These are phyloP conservation scores for Andrena trimmerana DNA, from an alignment of 2,888 invertebrate species.

Conservation along the genomic window DNA sequence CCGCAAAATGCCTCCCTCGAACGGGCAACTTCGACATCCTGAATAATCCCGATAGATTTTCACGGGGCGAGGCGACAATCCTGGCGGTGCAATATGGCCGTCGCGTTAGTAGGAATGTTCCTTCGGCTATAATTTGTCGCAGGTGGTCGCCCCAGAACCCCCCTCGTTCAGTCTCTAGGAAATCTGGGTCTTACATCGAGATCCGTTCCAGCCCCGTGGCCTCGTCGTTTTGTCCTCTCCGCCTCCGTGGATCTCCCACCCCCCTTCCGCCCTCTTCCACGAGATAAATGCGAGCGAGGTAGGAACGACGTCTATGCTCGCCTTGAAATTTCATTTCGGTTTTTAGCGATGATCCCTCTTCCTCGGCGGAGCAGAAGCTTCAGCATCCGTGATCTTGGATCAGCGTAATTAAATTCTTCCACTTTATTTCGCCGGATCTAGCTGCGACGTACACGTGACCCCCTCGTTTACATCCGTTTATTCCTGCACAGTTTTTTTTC, in stretches of 20 bases:
- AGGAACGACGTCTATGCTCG: conserved; percentile 31
- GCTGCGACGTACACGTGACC: neutral
- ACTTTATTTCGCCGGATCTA: conserved; percentile 27
- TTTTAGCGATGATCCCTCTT: conserved; percentile 40
- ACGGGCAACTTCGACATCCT: conserved; percentile 9
- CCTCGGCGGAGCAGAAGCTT: neutral
- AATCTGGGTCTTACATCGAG: conserved; percentile 53
- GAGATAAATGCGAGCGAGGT: conserved; percentile 49
- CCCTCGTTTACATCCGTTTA: neutral
- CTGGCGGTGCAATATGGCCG: conserved; percentile 40
- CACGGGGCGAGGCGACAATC: conserved; percentile 34
- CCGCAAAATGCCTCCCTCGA: conserved; percentile 15
- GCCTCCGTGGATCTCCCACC: neutral
- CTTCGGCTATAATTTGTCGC: conserved; percentile 63
- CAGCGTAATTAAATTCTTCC: conserved; percentile 44
- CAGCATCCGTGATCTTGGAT: conserved; percentile 33
- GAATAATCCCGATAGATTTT: conserved; percentile 48
- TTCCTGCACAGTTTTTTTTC: neutral
- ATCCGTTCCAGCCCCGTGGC: conserved; percentile 45
- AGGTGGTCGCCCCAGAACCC: conserved; percentile 42
- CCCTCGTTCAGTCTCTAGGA: conserved; percentile 46
- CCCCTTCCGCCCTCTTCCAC: neutral
- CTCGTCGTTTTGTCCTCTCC: conserved; percentile 55
- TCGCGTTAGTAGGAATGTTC: conserved; percentile 48
- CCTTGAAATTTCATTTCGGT: conserved; percentile 58